phyloP scores from a whole-genome alignment of 2,113 vertebrate species.

The Polypterus senegalus region DNA sequence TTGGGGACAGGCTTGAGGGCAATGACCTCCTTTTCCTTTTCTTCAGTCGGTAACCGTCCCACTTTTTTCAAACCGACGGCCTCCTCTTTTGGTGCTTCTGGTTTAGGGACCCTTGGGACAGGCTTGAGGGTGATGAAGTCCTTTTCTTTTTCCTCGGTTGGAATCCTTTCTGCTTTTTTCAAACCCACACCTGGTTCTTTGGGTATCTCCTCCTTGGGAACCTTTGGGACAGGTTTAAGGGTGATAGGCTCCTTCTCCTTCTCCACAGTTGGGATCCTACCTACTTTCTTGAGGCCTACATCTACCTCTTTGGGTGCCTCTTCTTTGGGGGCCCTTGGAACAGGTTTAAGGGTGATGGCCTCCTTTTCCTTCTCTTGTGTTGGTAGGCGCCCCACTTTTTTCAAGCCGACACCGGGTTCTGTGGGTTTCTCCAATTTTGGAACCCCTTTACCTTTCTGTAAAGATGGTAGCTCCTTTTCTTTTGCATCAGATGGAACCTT shows the following conservation, averaged over 20 bases:
- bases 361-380: constrained; percentile 35
- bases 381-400: constrained; percentile 39
- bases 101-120: constrained; percentile 19
- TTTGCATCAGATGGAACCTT: constrained; percentile 17
- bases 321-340: constrained; percentile 22
- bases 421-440: constrained; percentile 19
- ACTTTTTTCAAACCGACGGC: constrained; percentile 28
- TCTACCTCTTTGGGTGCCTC: constrained; percentile 13
- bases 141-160: constrained; percentile 28
- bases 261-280: constrained; percentile 1
- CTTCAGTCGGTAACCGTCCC: constrained; percentile 29
- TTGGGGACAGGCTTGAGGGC: constrained; percentile 13
- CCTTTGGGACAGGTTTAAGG: neutral
- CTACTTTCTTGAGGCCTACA: constrained; percentile 25
- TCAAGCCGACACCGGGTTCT: constrained; percentile 10
- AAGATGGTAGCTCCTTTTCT: constrained; percentile 22
- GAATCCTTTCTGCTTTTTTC: constrained; percentile 22
- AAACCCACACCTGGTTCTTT: constrained; percentile 3
- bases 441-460: constrained; percentile 13
- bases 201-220: constrained; percentile 19
- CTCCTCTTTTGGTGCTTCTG: constrained; percentile 28
- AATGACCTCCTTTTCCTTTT: constrained; percentile 20
- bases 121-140: constrained; percentile 9
- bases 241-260: neutral
- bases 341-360: constrained; percentile 41